Evolutionary conservation across 2,113 vertebrate genomes (phyloP).

Genomic region (Glaucomys volans): DNA sequence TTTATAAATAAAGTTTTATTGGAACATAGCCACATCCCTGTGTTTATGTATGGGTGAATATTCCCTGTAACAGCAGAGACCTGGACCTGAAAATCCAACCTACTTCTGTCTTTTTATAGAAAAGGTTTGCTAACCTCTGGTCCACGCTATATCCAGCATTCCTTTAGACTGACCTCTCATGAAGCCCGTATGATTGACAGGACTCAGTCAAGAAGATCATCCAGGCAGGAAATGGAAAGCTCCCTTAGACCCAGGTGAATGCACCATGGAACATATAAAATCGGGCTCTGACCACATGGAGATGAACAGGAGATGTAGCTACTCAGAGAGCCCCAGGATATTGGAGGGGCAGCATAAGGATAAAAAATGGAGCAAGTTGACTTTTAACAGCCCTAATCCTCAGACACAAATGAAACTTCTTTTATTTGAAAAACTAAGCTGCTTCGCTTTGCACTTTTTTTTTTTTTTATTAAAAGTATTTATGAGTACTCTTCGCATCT

Average conservation of each 20-base stretch:
- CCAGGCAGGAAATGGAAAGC: neutral
- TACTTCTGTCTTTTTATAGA: neutral
- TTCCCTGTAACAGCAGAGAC: rapidly evolving
- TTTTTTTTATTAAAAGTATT: neutral
- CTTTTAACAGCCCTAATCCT: neutral
- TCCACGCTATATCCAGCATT: too few species aligned
- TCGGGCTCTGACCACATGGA: too few species aligned
- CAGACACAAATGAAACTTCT: neutral
- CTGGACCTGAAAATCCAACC: neutral
- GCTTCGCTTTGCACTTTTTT: neutral
- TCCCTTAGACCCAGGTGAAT: neutral
- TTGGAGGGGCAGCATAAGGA: neutral
- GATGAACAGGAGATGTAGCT: neutral
- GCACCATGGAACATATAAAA: neutral
- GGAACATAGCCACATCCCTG: neutral
- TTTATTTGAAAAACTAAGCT: neutral
- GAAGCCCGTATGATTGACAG: neutral
- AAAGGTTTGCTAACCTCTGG: neutral
- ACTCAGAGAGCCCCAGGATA: neutral
- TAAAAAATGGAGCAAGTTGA: neutral
- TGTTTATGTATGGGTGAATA: neutral
- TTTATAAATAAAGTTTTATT: neutral
- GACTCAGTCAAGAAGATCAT: neutral
- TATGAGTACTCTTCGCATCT: neutral
- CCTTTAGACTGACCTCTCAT: neutral